Conservation (phyloP, 2,113 vertebrate genomes). For the Nanorana parkeri region DNA sequence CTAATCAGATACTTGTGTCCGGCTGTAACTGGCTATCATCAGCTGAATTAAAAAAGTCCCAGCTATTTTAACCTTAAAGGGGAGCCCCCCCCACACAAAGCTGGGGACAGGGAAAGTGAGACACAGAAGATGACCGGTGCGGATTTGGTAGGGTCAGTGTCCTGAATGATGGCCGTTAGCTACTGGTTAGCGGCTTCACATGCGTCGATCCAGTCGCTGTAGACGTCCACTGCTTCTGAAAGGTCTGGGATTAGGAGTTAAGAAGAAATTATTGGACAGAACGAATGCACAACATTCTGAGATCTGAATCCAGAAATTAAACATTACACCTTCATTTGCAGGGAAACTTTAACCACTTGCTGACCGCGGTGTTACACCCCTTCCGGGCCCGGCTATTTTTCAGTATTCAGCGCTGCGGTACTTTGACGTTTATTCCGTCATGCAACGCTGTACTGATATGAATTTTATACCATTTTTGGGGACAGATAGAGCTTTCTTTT, state of each 20-base stretch:
- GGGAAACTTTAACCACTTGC: too few species aligned
- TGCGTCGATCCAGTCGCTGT: constrained; percentile 94
- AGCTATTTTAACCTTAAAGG: neutral
- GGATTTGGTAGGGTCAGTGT: neutral
- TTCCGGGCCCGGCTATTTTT: too few species aligned
- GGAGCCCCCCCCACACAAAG: neutral
- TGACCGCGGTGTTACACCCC: too few species aligned
- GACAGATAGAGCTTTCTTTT: too few species aligned
- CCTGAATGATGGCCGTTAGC: constrained; percentile 38
- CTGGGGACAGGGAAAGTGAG: neutral
- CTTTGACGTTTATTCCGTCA: too few species aligned
- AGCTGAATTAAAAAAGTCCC: neutral
- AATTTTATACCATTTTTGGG: too few species aligned
- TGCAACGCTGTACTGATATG: too few species aligned
- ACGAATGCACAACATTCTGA: too few species aligned
- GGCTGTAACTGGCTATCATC: neutral
- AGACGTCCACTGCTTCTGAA: constrained; percentile 90
- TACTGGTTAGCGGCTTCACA: constrained; percentile 95
- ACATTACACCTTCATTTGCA: too few species aligned
- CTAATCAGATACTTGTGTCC: neutral
- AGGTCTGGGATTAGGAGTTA: constrained; percentile 79
- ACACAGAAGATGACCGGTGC: neutral
- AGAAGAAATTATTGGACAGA: constrained; percentile 56
- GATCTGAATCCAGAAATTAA: too few species aligned
- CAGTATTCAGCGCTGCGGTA: too few species aligned